phyloP scores from a whole-genome alignment of 2,888 invertebrate genomes.

The Lycophotia porphyrea region DNA sequence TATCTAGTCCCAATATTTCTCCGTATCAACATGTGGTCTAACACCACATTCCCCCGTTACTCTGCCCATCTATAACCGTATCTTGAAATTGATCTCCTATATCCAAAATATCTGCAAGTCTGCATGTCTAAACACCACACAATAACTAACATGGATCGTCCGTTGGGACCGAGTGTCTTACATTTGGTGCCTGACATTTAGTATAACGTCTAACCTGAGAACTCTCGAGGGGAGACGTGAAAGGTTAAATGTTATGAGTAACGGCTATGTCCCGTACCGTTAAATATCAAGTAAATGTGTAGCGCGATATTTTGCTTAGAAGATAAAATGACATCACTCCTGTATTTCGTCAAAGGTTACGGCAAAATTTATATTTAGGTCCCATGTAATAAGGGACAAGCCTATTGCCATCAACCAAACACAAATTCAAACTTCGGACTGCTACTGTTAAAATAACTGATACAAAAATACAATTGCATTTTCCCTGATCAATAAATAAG shows the following conservation, averaged over 20 bases:
- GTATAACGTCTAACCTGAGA: conserved; percentile 31
- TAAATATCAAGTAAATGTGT: conserved; percentile 44
- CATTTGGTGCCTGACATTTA: conserved; percentile 53
- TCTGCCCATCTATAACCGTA: neutral
- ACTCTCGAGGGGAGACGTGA: conserved; percentile 46
- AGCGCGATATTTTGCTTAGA: neutral
- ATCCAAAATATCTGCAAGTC: neutral
- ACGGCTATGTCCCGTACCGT: conserved; percentile 33
- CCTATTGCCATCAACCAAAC: neutral
- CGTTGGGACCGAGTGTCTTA: conserved; percentile 35
- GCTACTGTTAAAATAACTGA: neutral
- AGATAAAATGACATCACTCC: neutral
- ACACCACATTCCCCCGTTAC: neutral
- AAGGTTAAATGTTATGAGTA: conserved; percentile 62
- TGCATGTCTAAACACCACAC: conserved; percentile 25
- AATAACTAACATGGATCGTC: conserved; percentile 35
- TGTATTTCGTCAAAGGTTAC: neutral
- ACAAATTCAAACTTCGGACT: neutral
- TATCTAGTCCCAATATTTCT: neutral
- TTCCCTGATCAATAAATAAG: neutral
- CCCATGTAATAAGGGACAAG: neutral
- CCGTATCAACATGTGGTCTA: no score
- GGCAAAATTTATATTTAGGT: neutral
- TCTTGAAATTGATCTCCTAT: neutral
- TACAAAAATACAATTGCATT: neutral